Evolutionary conservation across 2,113 vertebrate genomes (phyloP).

Genomic region (Lynx canadensis): DNA sequence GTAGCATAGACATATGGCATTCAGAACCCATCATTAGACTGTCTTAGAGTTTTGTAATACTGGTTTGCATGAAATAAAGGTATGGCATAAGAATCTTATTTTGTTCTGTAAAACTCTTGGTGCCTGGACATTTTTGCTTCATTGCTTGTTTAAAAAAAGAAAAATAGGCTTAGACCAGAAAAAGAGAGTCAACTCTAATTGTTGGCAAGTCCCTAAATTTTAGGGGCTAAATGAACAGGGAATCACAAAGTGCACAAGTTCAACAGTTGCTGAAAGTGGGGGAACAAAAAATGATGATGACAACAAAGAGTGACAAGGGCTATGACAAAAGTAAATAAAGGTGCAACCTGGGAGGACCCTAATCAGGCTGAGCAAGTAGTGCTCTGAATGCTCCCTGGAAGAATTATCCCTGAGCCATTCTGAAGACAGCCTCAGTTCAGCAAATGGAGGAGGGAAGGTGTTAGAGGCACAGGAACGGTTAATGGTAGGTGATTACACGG

Average conservation of each 20-base stretch:
- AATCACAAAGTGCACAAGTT: neutral
- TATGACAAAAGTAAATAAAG: neutral
- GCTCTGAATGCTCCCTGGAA: neutral
- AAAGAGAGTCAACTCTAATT: neutral
- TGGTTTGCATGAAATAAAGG: neutral
- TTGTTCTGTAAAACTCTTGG: neutral
- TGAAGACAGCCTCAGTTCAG: neutral
- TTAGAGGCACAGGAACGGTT: neutral
- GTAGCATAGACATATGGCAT: neutral
- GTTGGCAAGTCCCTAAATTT: neutral
- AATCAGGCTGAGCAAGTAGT: too few species aligned
- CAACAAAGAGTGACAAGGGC: neutral
- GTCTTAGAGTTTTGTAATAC: neutral
- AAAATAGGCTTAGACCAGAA: neutral
- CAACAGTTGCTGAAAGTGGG: neutral
- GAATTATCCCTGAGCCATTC: too few species aligned
- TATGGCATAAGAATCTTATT: neutral
- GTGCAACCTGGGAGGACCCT: neutral
- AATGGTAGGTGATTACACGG: neutral
- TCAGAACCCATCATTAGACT: neutral
- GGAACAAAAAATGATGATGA: neutral
- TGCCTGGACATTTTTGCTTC: neutral
- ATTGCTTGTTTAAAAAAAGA: neutral
- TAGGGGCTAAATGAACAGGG: neutral
- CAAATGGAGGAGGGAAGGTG: neutral